Percentiles rank a stretch among this genome's conserved stretches.
These are phyloP conservation scores for Cochlearius cochlearius DNA, from an alignment of 2,113 vertebrate genomes.

Conservation along the genomic window DNA sequence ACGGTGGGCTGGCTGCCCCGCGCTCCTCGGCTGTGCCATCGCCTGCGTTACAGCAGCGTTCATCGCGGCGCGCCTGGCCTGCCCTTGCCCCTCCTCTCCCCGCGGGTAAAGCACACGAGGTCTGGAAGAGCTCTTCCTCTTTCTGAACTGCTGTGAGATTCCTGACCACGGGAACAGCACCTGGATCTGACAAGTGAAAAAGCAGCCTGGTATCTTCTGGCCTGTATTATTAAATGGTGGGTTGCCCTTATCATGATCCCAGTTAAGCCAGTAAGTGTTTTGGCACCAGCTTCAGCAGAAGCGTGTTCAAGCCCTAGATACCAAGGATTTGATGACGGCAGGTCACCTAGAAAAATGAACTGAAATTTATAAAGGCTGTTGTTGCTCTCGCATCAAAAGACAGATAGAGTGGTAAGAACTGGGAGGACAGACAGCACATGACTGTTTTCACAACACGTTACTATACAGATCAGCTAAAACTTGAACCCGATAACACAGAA, in stretches of 20 bases:
- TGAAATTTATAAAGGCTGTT: not conserved
- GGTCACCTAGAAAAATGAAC: not conserved
- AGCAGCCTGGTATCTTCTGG: not conserved
- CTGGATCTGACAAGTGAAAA: not conserved
- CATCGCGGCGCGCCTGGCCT: not conserved
- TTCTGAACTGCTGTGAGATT: not conserved
- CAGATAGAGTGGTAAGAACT: not conserved
- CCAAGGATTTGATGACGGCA: not conserved
- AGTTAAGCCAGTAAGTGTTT: not conserved
- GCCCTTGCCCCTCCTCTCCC: not conserved
- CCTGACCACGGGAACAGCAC: not conserved
- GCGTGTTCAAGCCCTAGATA: not conserved
- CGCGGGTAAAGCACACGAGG: accelerated
- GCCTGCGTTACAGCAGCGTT: not conserved
- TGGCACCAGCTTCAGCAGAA: not conserved
- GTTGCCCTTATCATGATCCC: not conserved
- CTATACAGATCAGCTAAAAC: not conserved
- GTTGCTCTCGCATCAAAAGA: not conserved
- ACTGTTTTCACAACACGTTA: not conserved
- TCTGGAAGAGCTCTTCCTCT: not conserved
- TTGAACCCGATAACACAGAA: not conserved
- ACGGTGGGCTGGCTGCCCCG: not conserved
- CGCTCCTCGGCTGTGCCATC: accelerated
- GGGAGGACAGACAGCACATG: not conserved
- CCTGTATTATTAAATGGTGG: not conserved